phyloP scores from a whole-genome alignment of 2,888 invertebrate species.

The Anarsia innoxiella region DNA sequence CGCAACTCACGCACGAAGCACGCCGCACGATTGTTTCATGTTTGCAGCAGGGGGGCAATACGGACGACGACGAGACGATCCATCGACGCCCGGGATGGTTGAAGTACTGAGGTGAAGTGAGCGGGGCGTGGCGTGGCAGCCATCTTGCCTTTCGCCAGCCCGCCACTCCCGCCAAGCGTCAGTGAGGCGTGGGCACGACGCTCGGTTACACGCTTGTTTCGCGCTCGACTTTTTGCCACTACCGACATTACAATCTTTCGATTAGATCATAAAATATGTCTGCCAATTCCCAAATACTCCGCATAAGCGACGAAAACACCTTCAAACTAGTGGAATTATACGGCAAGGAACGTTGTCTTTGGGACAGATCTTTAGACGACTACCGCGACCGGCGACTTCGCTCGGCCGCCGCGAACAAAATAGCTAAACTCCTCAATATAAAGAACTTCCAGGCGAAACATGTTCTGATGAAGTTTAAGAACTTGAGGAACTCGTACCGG shows the following conservation, averaged over 20 bases:
- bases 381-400: slow-evolving; percentile 31
- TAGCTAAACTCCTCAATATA: slow-evolving; percentile 35
- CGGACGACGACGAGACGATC: not conserved
- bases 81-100: not conserved
- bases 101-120: no score
- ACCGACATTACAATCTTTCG: no score
- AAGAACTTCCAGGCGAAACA: slow-evolving; percentile 37
- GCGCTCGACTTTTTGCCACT: no score
- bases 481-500: slow-evolving; percentile 44
- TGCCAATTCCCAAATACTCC: no score
- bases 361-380: slow-evolving; percentile 31
- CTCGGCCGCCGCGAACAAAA: slow-evolving; percentile 27
- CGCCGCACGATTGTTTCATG: no score
- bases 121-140: not conserved
- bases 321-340: slow-evolving; percentile 36
- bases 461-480: slow-evolving; percentile 48
- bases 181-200: slow-evolving; percentile 33
- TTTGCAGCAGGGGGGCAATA: not conserved
- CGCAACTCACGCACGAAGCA: no score
- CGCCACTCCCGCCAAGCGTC: slow-evolving; percentile 15
- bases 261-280: no score
- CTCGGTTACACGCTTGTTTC: slow-evolving; percentile 22
- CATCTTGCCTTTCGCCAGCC: not conserved
- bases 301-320: slow-evolving; percentile 32
- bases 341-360: slow-evolving; percentile 35